Evolutionary conservation across 2,113 vertebrate species (phyloP).

Genomic region (Paratilapia polleni): DNA sequence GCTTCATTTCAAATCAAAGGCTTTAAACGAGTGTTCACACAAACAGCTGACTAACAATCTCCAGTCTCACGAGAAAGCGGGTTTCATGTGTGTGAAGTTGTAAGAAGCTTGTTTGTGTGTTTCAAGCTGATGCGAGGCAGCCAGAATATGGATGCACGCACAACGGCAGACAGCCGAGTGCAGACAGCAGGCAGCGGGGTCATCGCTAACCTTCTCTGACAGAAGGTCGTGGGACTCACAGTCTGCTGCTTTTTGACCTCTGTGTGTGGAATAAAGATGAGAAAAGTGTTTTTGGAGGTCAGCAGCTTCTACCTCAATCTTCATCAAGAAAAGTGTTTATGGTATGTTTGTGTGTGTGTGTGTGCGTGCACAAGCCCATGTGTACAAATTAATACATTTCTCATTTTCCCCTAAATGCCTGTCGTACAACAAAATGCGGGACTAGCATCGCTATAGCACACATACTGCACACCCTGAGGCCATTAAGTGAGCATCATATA

Average conservation of each 20-base stretch:
- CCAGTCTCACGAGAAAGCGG: not conserved
- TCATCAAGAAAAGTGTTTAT: not conserved
- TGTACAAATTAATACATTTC: constrained; percentile 1
- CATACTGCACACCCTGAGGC: not conserved
- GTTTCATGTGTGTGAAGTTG: constrained; percentile 6
- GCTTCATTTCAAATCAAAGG: constrained; percentile 47
- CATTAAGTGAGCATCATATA: not conserved
- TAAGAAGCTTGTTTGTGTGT: constrained; percentile 8
- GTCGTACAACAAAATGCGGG: not conserved
- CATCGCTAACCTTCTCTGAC: constrained; percentile 35
- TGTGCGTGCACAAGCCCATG: too few relatives aligned
- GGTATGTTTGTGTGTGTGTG: not conserved
- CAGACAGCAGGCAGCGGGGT: constrained; percentile 19
- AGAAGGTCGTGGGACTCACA: constrained; percentile 36
- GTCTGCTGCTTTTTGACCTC: constrained; percentile 18
- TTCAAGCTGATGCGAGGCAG: constrained; percentile 21
- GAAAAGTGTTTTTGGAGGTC: constrained; percentile 20
- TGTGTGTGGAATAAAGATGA: constrained; percentile 35
- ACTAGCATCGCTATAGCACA: not conserved
- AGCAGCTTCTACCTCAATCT: constrained; percentile 9
- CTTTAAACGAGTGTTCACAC: constrained; percentile 32
- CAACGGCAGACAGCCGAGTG: not conserved
- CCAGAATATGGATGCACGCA: not conserved
- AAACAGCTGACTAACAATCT: constrained; percentile 47
- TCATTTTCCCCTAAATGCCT: not conserved